A percentile compares a stretch with the other conserved stretches of the same genome.
These are phyloP conservation scores for Pagetopsis macropterus DNA, from an alignment of 2,797 vertebrate species.

Conservation along the genomic window DNA sequence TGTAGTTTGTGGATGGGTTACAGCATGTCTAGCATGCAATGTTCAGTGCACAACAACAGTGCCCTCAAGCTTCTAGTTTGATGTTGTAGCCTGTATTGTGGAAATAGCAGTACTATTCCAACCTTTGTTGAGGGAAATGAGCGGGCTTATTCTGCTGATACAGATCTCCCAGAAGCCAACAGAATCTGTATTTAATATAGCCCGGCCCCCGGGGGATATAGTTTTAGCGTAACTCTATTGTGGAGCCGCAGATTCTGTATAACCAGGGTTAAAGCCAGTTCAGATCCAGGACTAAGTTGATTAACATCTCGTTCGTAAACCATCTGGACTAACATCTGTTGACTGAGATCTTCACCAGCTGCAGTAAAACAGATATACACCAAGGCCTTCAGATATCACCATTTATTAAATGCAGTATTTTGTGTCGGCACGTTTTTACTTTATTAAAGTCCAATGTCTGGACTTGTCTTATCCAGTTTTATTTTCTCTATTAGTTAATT, in stretches of 20 bases:
- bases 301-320: constrained; percentile 74
- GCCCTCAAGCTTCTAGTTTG: constrained; percentile 3
- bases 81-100: not conserved
- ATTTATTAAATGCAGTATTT: constrained; percentile 31
- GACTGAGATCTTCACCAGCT: constrained; percentile 57
- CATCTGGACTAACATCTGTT: constrained; percentile 75
- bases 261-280: constrained; percentile 64
- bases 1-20: constrained; percentile 62
- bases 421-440: not conserved
- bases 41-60: constrained; percentile 36
- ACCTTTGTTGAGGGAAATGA: constrained; percentile 14
- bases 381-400: not conserved
- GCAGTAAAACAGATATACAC: constrained; percentile 34
- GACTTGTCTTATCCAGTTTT: not conserved
- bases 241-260: constrained; percentile 54
- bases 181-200: constrained; percentile 35
- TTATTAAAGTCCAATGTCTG: not conserved
- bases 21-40: constrained; percentile 51
- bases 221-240: constrained; percentile 53
- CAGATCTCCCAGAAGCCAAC: not conserved
- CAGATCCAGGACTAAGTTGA: constrained; percentile 68
- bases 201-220: constrained; percentile 22
- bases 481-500: not conserved
- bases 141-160: constrained; percentile 12
- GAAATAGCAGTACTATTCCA: constrained; percentile 3